Base-by-base conservation (phyloP, 1,140 invertebrate genomes). In the Propsilocerus akamusi region DNA sequence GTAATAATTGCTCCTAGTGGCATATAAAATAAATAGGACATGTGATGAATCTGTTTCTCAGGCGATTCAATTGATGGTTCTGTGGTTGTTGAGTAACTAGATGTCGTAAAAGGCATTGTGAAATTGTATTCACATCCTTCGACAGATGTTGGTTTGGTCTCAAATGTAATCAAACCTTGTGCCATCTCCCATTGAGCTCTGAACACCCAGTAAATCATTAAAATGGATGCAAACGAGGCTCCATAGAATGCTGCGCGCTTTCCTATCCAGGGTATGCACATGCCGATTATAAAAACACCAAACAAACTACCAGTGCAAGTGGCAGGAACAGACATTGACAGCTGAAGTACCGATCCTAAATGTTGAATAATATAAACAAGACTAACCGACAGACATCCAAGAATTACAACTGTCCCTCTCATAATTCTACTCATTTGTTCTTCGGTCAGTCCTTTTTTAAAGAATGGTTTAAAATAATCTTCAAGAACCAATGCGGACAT, bases 401-500 rank as follows among this genome's bases (percentile, higher is more conserved):
- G 68, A 17, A 80, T 47, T 0, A 86, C 69, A 3, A 85, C 81
- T 1, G 79, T 78, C 1, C 72, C 58, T 60, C 83, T 79, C 63
- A 85, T 77, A 7, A 85, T 57, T 48, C 77, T 68, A 24, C 79
- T 76, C 0, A 76, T 75, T 51, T 72, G 68, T 49, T 61, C 69
- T 6, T 81, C 78, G 4, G 64, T 75, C 1, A 90, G 64, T 1
- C 76, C 67, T 54, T 63, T 72, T 54, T 67, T 74, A 20, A 61
- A 68, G 60, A 73, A 80, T 11, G 68, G 76, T 64, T 81, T 81
- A 47, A 78, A 77, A 53, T 82, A 82, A 53, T 86, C 85, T 57
- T 93, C 77, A 7, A 93, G 68, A 49, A 95, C 84, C 10, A 94
- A 83, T 8, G 91, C 90, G 1, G 90, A 82, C 68, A 95, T 77